phyloP scores from a whole-genome alignment of 2,888 invertebrate genomes.

The Mesorhabditis belari region DNA sequence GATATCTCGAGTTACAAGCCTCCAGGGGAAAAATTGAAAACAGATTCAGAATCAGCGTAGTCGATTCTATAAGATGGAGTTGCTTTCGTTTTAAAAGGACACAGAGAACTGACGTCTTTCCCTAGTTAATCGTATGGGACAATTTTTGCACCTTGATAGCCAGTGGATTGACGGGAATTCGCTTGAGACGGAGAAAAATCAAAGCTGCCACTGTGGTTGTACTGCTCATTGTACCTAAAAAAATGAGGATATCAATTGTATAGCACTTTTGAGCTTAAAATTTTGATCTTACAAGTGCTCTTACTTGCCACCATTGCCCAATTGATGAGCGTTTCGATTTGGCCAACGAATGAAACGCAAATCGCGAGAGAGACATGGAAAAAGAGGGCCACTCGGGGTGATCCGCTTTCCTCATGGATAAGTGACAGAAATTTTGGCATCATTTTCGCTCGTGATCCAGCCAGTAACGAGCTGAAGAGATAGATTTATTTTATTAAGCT shows the following conservation, averaged over 20 bases:
- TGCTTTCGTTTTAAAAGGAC: no score
- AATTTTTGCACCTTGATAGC: constrained; percentile 25
- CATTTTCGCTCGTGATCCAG: constrained; percentile 24
- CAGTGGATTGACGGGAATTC: constrained; percentile 17
- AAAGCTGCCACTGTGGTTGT: constrained; percentile 17
- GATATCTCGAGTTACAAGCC: no score
- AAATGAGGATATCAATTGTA: neutral
- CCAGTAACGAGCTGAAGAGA: constrained; percentile 24
- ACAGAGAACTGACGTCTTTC: no score
- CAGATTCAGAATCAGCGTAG: no score
- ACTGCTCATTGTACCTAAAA: constrained; percentile 8
- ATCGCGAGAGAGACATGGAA: constrained; percentile 21
- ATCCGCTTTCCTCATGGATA: constrained; percentile 28
- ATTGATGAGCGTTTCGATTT: constrained; percentile 25
- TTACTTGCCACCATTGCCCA: constrained; percentile 24
- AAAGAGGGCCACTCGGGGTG: constrained; percentile 27
- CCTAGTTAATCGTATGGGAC: no score
- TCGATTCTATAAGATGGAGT: no score
- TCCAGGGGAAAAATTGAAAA: no score
- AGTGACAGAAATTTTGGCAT: constrained; percentile 28
- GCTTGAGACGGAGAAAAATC: constrained; percentile 25
- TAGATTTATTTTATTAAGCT: neutral
- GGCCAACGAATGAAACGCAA: constrained; percentile 24
- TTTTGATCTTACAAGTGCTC: no score
- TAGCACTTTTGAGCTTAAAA: neutral